Percentiles rank a stretch among this genome's conserved stretches.
These are phyloP conservation scores for Phaenicophaeus curvirostris DNA, from an alignment of 2,797 vertebrate species.

Conservation along the genomic window DNA sequence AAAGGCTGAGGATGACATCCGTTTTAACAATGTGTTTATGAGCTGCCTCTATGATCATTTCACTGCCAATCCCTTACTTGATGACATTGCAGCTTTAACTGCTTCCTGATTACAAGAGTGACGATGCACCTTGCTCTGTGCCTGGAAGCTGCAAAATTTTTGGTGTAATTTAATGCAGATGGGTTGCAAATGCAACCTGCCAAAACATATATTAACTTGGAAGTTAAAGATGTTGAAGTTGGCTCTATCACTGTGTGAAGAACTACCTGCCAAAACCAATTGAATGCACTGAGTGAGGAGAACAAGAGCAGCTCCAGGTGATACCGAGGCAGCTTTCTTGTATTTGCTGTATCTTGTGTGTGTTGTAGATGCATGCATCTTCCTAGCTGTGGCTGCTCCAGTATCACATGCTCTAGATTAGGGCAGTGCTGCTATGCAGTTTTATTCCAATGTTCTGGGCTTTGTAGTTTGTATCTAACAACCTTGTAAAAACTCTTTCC, in stretches of 20 bases:
- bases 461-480: not conserved
- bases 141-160: not conserved
- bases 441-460: rapidly evolving
- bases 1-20: not conserved
- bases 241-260: not conserved
- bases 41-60: not conserved
- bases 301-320: not conserved
- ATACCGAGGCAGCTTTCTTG: not conserved
- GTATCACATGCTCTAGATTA: rapidly evolving
- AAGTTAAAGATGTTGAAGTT: not conserved
- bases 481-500: not conserved
- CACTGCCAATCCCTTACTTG: not conserved
- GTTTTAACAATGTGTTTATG: not conserved
- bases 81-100: not conserved
- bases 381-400: not conserved
- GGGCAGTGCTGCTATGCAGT: not conserved
- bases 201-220: not conserved
- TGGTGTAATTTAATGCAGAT: not conserved
- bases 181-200: slow-evolving; percentile 1
- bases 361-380: rapidly evolving
- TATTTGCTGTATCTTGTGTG: not conserved
- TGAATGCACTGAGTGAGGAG: not conserved
- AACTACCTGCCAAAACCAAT: not conserved
- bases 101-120: not conserved
- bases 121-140: not conserved